Conservation (phyloP, 2,888 invertebrate genomes). For the Trichacis sp. region DNA sequence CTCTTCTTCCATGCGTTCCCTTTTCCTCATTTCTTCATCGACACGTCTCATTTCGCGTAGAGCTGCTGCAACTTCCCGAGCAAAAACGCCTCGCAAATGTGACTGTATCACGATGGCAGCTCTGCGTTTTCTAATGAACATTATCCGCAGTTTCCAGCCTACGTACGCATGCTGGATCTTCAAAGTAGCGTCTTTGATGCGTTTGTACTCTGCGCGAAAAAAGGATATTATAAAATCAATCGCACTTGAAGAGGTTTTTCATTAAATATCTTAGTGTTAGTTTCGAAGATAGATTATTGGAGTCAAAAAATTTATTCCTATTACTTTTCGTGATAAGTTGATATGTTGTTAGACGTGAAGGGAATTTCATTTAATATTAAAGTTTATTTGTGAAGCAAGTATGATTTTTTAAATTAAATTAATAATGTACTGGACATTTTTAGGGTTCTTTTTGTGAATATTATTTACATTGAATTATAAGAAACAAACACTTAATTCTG, state of each 20-base stretch:
- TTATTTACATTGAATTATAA: too few relatives aligned
- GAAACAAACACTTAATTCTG: too few relatives aligned
- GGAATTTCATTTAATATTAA: too few relatives aligned
- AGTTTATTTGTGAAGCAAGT: too few relatives aligned
- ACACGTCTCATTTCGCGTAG: constrained; percentile 88
- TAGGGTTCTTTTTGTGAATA: too few relatives aligned
- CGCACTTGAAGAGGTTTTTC: too few relatives aligned
- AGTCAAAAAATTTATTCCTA: neutral
- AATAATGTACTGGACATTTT: too few relatives aligned
- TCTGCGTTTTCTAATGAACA: constrained; percentile 83
- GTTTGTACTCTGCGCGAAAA: constrained; percentile 72
- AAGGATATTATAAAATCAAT: too few relatives aligned
- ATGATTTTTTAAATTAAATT: too few relatives aligned
- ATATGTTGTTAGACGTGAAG: too few relatives aligned
- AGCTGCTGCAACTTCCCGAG: constrained; percentile 88
- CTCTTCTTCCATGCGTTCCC: constrained; percentile 82
- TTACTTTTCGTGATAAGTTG: neutral
- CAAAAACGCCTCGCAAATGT: constrained; percentile 89
- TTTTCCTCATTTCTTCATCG: constrained; percentile 86
- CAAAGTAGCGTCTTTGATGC: constrained; percentile 77
- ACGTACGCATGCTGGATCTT: constrained; percentile 87
- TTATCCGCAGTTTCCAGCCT: constrained; percentile 86
- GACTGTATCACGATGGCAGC: constrained; percentile 89
- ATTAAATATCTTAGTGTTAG: too few relatives aligned
- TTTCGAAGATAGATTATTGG: too few relatives aligned